phyloP scores from a whole-genome alignment of 2,888 invertebrate genomes.

The Coleophora deauratella region DNA sequence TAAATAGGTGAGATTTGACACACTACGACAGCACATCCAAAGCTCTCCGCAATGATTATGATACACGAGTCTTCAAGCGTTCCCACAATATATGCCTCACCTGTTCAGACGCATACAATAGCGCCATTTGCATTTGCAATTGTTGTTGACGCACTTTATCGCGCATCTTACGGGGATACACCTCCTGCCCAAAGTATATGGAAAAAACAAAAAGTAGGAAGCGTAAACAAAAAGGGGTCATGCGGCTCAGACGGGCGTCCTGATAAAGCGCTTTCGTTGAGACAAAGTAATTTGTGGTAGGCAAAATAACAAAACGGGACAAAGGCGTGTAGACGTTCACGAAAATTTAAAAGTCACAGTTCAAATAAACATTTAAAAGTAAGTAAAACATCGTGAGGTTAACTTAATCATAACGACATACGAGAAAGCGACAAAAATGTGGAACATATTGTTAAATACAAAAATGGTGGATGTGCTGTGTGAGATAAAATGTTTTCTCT shows the following conservation, averaged over 20 bases:
- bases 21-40: conserved; percentile 72
- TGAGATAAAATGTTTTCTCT: conserved; percentile 28
- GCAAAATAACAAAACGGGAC: conserved; percentile 35
- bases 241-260: conserved; percentile 48
- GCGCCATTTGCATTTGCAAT: conserved; percentile 76
- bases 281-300: conserved; percentile 29
- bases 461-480: conserved; percentile 63
- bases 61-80: conserved; percentile 52
- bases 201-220: conserved; percentile 73
- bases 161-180: conserved; percentile 87
- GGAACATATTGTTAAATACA: conserved; percentile 39
- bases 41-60: conserved; percentile 51
- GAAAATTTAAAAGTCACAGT: conserved; percentile 33
- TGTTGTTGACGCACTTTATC: conserved; percentile 82
- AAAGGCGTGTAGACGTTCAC: conserved; percentile 31
- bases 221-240: conserved; percentile 71
- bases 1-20: conserved; percentile 22
- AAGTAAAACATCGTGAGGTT: conserved; percentile 48
- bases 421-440: conserved; percentile 48
- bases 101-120: conserved; percentile 71
- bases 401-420: conserved; percentile 54
- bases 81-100: conserved; percentile 65
- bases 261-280: conserved; percentile 43
- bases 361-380: conserved; percentile 34
- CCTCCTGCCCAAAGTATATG: conserved; percentile 80